Evolutionary conservation across 2,888 invertebrate genomes (phyloP).

Genomic region (Myopa testacea): DNA sequence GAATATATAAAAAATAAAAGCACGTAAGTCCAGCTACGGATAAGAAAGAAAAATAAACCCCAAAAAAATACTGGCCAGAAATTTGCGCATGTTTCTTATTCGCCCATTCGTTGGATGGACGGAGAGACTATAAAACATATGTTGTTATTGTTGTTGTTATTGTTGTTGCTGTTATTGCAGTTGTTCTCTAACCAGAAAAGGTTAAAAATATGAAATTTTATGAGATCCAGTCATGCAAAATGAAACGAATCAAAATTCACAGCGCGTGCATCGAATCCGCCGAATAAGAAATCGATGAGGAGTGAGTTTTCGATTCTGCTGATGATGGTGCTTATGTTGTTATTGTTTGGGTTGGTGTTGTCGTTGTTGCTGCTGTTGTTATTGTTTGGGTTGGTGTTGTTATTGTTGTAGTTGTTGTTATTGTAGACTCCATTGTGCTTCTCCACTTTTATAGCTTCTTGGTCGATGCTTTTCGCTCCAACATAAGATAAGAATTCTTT

Average conservation of each 20-base stretch:
- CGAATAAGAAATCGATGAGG: slow-evolving; percentile 41
- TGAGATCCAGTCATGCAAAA: slow-evolving; percentile 39
- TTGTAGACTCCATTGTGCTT: slow-evolving; percentile 6
- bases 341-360: no score
- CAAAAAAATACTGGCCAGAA: slow-evolving; percentile 6
- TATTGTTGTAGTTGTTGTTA: background rate
- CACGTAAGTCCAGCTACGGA: no score
- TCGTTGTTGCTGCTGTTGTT: background rate
- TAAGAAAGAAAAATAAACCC: slow-evolving; percentile 7
- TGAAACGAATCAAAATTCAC: slow-evolving; percentile 34
- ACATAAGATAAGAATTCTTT: slow-evolving; percentile 16
- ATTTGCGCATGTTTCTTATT: slow-evolving; percentile 36
- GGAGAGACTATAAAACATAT: background rate
- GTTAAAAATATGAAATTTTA: slow-evolving; percentile 36
- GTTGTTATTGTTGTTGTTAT: slow-evolving; percentile 14
- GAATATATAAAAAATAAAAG: no score
- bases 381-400: no score
- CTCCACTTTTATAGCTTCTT: background rate
- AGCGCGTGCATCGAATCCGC: slow-evolving; percentile 36
- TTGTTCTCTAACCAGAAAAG: background rate
- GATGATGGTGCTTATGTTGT: background rate
- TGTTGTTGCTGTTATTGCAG: background rate
- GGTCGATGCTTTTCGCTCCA: background rate
- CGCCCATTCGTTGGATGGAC: background rate
- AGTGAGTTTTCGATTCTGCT: background rate